Evolutionary conservation across 2,888 invertebrate species (phyloP), one percentile per base, ranked within the genome.

Genomic region (Pecten maximus): DNA sequence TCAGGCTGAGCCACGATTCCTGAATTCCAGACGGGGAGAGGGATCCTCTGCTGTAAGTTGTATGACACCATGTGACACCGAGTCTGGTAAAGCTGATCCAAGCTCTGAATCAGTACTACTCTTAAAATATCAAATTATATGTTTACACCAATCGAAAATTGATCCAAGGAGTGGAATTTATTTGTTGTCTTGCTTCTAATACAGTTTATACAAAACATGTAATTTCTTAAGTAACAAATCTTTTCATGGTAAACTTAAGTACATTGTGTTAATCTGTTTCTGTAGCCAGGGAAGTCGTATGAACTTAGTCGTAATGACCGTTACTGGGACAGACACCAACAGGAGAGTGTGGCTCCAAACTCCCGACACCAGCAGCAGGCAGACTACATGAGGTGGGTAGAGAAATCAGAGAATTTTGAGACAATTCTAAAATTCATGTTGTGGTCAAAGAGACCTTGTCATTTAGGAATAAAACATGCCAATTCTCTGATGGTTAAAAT

Each of bases 1-100:
- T 40, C 92, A 91, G 23, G 93, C 94, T 87, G 95, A 94, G 40
- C 91, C 95, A 39, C 90, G 95, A 89, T 95, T 94, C 91, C 92
- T 94, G 6, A 95, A 94, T 92, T 93, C 94, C 40, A 89, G 94
- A 50, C 92, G 91, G 39, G 93, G 74, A 23, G 74, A 74, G 35
- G 74, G 74, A 3, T 74, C 74, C 35, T 74, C 74, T 74, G 28
- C 74, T 74, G 74, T 74, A 74, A 74, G 74, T 74, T 74, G 23
- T 54, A 50, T 16, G 15, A 2, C 2, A 8, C 8, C 50, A 2
- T 50, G 50, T 2, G 2, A 15, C 15, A 8, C 50, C 8, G 2
- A 54, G 54, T 54, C 54, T 19, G 23, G n/a, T 19, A 54, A 0
- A 54, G 54, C 23, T 54, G n/a, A 54, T n/a, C 54, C 0, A 54